Evolutionary conservation across 35 echinoderm and acorn worm genomes (phyloP).

Genomic region (Patiria miniata): DNA sequence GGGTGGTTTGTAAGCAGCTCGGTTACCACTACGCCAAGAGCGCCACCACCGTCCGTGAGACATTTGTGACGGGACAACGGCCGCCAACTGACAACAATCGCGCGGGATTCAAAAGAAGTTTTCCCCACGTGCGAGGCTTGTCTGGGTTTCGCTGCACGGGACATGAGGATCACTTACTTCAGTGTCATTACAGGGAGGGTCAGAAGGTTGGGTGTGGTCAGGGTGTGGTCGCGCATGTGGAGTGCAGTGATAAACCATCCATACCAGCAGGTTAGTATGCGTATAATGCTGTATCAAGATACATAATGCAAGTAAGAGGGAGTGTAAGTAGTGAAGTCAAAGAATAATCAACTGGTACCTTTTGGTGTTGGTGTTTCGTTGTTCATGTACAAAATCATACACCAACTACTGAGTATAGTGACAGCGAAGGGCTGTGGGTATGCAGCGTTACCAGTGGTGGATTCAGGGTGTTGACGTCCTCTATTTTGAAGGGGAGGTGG

Average conservation of each 20-base stretch:
- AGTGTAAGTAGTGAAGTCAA: no score
- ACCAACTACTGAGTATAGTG: no score
- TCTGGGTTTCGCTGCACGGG: background rate
- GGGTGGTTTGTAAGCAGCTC: conserved; percentile 15
- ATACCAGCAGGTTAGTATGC: background rate
- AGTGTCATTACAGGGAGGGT: background rate
- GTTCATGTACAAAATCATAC: no score
- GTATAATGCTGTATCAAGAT: no score
- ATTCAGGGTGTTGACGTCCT: no score
- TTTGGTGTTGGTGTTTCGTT: no score
- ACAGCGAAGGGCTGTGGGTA: no score
- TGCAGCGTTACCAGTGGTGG: no score
- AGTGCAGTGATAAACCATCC: conserved; percentile 17
- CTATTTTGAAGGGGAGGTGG: no score
- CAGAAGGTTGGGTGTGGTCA: background rate
- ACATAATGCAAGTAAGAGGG: no score
- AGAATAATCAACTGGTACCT: no score
- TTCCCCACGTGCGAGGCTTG: background rate
- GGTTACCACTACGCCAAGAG: conserved; percentile 4
- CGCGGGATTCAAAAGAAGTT: background rate
- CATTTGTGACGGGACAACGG: background rate
- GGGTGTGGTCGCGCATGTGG: conserved; percentile 3
- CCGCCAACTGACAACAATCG: background rate
- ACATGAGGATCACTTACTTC: background rate
- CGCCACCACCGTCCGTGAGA: background rate